Percentiles rank a stretch among this genome's conserved stretches.
These are phyloP conservation scores for Eurypyga helias DNA, from an alignment of 2,113 vertebrate genomes.

Conservation along the genomic window DNA sequence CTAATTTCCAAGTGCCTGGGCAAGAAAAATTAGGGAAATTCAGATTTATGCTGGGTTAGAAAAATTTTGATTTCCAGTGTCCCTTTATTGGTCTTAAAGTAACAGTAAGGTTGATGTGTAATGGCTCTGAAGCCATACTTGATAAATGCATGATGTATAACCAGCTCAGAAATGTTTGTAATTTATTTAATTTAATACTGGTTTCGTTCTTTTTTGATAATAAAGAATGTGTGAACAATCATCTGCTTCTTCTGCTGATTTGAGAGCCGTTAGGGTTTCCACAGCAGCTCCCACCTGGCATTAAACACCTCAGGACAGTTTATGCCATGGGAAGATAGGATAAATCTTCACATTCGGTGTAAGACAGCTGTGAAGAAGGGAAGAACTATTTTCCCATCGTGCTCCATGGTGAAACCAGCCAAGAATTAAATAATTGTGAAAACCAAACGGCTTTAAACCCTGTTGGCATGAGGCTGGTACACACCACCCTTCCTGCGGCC, in stretches of 20 bases:
- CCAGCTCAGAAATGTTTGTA: constrained; percentile 67
- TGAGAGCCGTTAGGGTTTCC: not conserved
- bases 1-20: not conserved
- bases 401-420: not conserved
- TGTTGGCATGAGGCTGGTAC: not conserved
- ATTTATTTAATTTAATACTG: constrained; percentile 82
- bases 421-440: rapidly evolving
- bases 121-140: not conserved
- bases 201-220: constrained; percentile 67
- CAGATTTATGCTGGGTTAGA: not conserved
- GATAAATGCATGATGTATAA: not conserved
- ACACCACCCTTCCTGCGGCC: rapidly evolving
- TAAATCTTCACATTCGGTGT: not conserved
- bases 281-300: rapidly evolving
- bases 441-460: not conserved
- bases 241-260: not conserved
- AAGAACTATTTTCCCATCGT: rapidly evolving
- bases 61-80: not conserved
- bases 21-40: not conserved
- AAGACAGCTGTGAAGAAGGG: not conserved
- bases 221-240: constrained; percentile 67
- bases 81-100: not conserved
- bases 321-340: rapidly evolving
- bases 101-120: not conserved
- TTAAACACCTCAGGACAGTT: no score